These are phyloP conservation scores for Dasyprocta punctata DNA, from an alignment of 2,113 vertebrate species.

Conservation along the genomic window DNA sequence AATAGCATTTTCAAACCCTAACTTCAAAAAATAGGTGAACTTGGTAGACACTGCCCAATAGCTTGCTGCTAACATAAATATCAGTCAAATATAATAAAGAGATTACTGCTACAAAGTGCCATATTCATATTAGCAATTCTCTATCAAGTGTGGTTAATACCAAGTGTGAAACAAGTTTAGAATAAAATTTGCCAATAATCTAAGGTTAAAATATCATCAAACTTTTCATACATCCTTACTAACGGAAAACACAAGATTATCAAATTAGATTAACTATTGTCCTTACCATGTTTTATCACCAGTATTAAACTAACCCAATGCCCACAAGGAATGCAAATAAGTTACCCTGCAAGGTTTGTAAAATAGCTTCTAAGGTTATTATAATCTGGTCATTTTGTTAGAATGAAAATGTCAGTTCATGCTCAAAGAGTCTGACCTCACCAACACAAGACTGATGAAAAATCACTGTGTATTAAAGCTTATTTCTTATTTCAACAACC, in stretches of 20 bases:
- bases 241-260: background rate
- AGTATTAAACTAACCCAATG: background rate
- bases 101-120: background rate
- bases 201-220: background rate
- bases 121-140: background rate
- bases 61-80: background rate
- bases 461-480: background rate
- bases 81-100: background rate
- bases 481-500: background rate
- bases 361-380: background rate
- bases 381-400: background rate
- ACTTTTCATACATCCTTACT: background rate
- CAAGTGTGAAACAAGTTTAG: background rate
- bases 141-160: background rate
- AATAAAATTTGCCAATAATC: background rate
- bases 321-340: background rate
- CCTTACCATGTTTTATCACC: background rate
- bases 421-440: background rate
- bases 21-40: background rate
- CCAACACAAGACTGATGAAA: background rate
- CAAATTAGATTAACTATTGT: background rate
- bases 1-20: background rate
- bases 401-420: background rate
- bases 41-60: background rate
- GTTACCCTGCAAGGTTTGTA: background rate